Evolutionary conservation across 2,888 invertebrate species (phyloP), one percentile per base, ranked within the genome.

Genomic region (Spisula subtruncata): DNA sequence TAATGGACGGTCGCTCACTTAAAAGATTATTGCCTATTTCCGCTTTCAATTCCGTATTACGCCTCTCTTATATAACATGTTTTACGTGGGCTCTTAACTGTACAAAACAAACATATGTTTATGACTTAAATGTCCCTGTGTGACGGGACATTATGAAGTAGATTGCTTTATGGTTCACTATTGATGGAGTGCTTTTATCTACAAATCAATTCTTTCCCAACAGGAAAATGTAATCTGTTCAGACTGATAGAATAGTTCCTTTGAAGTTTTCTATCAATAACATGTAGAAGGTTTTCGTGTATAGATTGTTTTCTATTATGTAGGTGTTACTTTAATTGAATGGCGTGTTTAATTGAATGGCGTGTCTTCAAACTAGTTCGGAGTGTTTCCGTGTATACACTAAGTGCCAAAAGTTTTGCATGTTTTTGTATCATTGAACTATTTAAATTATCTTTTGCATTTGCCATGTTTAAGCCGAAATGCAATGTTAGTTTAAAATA

Each of bases 51-150:
- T 18, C 16, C 56, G 56, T 56, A 56, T 18, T 18, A 56, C 18
- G 56, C 4, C 14, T n/a, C n/a, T 60, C 18, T 1, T n/a, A 60
- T 60, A n/a, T n/a, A n/a, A 60, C n/a, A 60, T n/a, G 6, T 60
- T 60, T 60, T n/a, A n/a, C n/a, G 20, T 60, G n/a, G n/a, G 60
- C n/a, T 60, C n/a, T 16, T 60, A 60, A n/a, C 60, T 60, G 60
- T 60, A 8, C 60, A n/a, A 60, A n/a, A 60, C n/a, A n/a, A n/a
- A n/a, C n/a, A n/a, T 60, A 60, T 1, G 60, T n/a, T 16, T 60
- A n/a, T 60, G 60, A 60, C 60, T n/a, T 18, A 60, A n/a, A 60
- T 60, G 6, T n/a, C n/a, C n/a, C 60, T n/a, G 60, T n/a, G n/a
- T 60, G 60, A n/a, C 20, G 60, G n/a, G n/a, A 1, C n/a, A n/a